Conservation (phyloP, 2,113 vertebrate genomes). For the Ciconia stormi region DNA sequence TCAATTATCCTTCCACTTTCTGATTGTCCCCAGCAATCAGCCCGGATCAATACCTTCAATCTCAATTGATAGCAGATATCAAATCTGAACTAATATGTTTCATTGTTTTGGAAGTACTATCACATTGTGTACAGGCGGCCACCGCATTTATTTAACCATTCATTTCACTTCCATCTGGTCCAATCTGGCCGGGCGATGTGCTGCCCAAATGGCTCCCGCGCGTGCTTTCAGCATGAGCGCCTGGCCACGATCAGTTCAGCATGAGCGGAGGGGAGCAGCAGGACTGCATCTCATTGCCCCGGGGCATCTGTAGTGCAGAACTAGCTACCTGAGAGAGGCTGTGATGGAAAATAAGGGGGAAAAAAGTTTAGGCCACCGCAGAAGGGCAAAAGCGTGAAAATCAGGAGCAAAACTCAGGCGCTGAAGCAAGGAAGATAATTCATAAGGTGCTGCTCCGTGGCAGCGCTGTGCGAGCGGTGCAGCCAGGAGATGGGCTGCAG, state of each 20-base stretch:
- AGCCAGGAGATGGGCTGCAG: not conserved
- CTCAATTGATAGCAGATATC: conserved; percentile 65
- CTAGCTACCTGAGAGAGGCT: not conserved
- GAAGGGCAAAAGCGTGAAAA: not conserved
- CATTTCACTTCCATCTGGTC: not conserved
- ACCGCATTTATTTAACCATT: not conserved
- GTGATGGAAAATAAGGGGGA: not conserved
- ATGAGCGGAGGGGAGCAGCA: not conserved
- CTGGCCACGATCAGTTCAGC: not conserved
- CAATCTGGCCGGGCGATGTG: fast-evolving
- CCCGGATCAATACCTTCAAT: conserved; percentile 71
- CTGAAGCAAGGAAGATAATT: not conserved
- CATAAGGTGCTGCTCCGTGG: not conserved
- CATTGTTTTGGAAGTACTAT: not conserved
- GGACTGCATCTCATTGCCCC: not conserved
- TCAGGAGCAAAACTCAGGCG: not conserved
- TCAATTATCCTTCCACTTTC: conserved; percentile 75
- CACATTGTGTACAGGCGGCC: not conserved
- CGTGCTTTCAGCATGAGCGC: not conserved
- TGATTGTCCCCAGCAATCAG: conserved; percentile 72
- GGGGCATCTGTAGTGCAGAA: not conserved
- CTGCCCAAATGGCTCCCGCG: not conserved
- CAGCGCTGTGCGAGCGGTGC: fast-evolving
- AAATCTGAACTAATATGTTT: conserved; percentile 13
- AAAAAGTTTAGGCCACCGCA: not conserved